phyloP scores from a whole-genome alignment of 2,888 invertebrate genomes.

The Buathra laborator region DNA sequence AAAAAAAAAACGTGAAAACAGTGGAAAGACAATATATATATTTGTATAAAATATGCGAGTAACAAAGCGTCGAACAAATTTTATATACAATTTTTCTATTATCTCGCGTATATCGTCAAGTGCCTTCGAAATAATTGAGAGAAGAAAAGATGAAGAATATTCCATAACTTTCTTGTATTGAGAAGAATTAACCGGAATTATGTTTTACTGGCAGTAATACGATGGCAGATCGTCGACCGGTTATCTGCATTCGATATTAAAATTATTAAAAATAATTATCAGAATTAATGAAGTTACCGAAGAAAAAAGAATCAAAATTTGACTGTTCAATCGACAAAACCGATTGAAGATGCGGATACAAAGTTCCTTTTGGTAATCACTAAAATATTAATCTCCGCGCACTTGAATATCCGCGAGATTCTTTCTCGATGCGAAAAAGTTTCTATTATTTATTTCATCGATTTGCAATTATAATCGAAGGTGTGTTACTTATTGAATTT shows the following conservation, averaged over 20 bases:
- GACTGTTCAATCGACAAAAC: too few species aligned
- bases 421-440: background rate
- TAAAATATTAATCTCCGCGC: too few species aligned
- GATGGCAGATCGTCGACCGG: background rate
- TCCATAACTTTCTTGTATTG: conserved; percentile 1
- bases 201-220: too few species aligned
- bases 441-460: background rate
- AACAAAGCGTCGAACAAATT: background rate
- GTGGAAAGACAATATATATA: background rate
- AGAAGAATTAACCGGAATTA: background rate
- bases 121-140: conserved; percentile 47
- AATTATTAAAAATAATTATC: too few species aligned
- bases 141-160: conserved; percentile 10
- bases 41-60: background rate
- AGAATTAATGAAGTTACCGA: too few species aligned
- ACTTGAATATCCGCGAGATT: too few species aligned
- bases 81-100: conserved; percentile 41
- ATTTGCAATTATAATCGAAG: conserved; percentile 9
- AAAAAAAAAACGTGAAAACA: background rate
- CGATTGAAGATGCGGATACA: too few species aligned
- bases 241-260: too few species aligned
- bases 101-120: conserved; percentile 18
- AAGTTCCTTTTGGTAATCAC: too few species aligned
- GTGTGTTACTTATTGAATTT: conserved; percentile 44
- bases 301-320: too few species aligned